phyloP scores from a whole-genome alignment of 2,888 invertebrate species.

The Microctonus brassicae region DNA sequence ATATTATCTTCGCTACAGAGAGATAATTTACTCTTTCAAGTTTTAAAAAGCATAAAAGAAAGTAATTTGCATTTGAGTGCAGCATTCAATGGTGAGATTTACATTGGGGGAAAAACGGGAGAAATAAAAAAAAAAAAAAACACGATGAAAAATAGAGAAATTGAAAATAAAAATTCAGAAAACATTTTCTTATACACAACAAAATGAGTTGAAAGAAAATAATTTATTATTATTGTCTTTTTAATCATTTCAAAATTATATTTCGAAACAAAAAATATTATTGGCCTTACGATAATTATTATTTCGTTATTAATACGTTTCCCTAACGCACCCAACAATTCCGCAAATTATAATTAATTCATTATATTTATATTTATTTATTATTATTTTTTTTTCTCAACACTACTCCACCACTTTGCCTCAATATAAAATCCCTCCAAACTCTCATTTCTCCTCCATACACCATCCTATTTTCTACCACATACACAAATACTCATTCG shows the following conservation, averaged over 20 bases:
- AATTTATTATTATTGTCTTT: constrained; percentile 1
- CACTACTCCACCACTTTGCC: background rate
- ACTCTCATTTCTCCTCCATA: background rate
- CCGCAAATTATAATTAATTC: too few relatives aligned
- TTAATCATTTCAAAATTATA: background rate
- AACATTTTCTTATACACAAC: background rate
- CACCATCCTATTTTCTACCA: background rate
- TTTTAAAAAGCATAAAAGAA: constrained; percentile 16
- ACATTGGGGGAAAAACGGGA: background rate
- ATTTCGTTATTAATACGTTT: constrained; percentile 36
- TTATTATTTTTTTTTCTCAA: constrained; percentile 1
- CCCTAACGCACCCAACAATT: background rate
- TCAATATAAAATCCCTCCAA: too few relatives aligned
- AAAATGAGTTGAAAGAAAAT: background rate
- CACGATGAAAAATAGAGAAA: background rate
- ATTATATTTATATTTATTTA: too few relatives aligned
- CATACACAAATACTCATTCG: background rate
- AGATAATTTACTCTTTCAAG: constrained; percentile 20
- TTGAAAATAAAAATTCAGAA: constrained; percentile 11
- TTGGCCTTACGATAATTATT: constrained; percentile 51
- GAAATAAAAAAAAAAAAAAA: background rate
- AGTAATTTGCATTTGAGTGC: constrained; percentile 28
- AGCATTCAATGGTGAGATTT: constrained; percentile 6
- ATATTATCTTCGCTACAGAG: constrained; percentile 4
- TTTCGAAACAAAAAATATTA: constrained; percentile 43